Evolutionary conservation across 64 coral and sea anemone species (phyloP), one percentile per base, ranked within the genome.

Genomic region (Montipora cactus): DNA sequence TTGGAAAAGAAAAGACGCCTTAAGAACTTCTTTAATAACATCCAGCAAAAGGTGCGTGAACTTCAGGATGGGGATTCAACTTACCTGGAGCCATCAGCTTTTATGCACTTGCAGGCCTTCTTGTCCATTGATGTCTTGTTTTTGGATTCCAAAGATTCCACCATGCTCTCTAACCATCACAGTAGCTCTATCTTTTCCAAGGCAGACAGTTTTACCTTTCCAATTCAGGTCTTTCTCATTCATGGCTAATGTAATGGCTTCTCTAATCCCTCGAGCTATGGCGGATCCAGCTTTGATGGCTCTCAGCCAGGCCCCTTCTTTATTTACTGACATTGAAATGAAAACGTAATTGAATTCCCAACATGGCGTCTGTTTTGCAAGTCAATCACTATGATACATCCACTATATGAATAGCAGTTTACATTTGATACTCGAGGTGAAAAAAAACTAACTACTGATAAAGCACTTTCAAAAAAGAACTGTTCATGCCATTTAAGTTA

Each of bases 1-100:
- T 64, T 87, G 84, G 84, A 87, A 87, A 22, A 87, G 23, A 45
- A 87, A 74, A 37, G 84, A 87, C 49, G 69, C 84, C 7, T 87
- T 23, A 50, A 25, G 72, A 87, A 74, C 67, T 87, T 87, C 84
- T 64, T 87, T 87, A 48, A 64, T 74, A 1, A 72, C 84, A 87
- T 87, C 84, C 47, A 57, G 53, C 10, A 57, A 57, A 57, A 57
- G 53, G 53, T 57, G 53, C 53, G 3, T 57, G 53, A 57, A 57
- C 11, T 57, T 57, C 57, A 59, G 79, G 28, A 57, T 57, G 53
- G 53, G 53, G 53, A n/a, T n/a, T n/a, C n/a, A 8, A 57, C 53
- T 11, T 11, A 57, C 11, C 53, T 57, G 11, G 53, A 57, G 6
- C 53, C 11, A 57, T 57, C 53, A 57, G 53, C 53, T 11, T 64